Conservation (phyloP, 2,113 vertebrate species). For the Callaeas wilsoni region DNA sequence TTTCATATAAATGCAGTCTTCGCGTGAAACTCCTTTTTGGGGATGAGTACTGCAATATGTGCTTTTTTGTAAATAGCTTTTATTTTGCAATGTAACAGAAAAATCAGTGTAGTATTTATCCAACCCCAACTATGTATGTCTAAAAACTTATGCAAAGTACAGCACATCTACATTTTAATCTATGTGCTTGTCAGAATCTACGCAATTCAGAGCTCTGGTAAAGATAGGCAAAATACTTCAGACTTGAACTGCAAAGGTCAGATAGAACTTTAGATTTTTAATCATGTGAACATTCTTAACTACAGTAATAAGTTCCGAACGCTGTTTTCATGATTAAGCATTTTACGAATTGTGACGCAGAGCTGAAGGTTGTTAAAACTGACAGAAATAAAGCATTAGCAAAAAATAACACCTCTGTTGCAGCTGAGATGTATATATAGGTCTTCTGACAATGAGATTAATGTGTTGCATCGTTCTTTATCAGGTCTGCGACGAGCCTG, state of each 20-base stretch:
- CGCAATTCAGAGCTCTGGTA: background rate
- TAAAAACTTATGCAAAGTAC: background rate
- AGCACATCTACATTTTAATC: background rate
- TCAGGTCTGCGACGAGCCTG: background rate
- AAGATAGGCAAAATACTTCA: background rate
- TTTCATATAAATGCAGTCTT: conserved; percentile 42
- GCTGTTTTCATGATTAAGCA: background rate
- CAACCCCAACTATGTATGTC: background rate
- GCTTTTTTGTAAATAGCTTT: background rate
- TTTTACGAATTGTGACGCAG: background rate
- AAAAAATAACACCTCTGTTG: background rate
- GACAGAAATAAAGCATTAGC: background rate
- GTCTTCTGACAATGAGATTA: background rate
- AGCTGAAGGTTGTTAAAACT: background rate
- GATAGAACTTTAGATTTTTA: background rate
- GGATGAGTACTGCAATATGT: background rate
- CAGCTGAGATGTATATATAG: background rate
- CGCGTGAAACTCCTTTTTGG: conserved; percentile 14
- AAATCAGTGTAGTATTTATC: background rate
- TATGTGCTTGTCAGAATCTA: background rate
- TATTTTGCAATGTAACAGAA: background rate
- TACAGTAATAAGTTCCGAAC: background rate
- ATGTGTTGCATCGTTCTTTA: conserved; percentile 4
- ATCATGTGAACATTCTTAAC: background rate
- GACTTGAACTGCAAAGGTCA: background rate